Conservation (phyloP, 2,113 vertebrate species). For the Urocitellus parryii region DNA sequence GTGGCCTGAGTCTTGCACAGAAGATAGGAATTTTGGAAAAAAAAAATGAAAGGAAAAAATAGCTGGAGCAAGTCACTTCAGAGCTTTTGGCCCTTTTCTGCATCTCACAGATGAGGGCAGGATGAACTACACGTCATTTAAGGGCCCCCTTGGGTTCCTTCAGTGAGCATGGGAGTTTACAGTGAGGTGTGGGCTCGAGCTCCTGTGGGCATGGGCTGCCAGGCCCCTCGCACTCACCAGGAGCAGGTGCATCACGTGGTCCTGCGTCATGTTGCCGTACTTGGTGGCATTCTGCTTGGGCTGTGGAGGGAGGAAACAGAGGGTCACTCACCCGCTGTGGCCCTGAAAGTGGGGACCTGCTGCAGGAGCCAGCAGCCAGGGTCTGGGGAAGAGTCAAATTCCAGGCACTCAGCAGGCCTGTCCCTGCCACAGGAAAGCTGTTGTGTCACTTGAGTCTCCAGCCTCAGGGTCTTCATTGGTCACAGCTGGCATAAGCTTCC, state of each 20-base stretch:
- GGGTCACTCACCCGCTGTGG: not conserved
- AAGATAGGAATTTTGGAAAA: not conserved
- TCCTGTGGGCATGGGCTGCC: not conserved
- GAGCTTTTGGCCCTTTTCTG: conserved; percentile 14
- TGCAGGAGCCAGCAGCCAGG: not conserved
- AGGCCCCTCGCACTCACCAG: conserved; percentile 85
- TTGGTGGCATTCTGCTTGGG: conserved; percentile 75
- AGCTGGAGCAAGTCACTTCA: not conserved
- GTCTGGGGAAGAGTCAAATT: not conserved
- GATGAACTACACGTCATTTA: too few species aligned
- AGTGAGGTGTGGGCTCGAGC: accelerated
- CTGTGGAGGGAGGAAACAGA: conserved; percentile 38
- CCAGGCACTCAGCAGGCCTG: not conserved
- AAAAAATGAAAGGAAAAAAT: not conserved
- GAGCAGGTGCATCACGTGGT: conserved; percentile 91
- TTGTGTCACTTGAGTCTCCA: not conserved
- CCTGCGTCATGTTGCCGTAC: conserved; percentile 87
- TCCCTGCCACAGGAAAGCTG: not conserved
- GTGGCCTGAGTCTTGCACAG: not conserved
- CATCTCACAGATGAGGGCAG: not conserved
- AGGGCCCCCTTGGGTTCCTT: not conserved
- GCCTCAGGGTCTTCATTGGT: not conserved
- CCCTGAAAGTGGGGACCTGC: not conserved
- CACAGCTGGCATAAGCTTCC: not conserved
- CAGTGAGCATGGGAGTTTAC: accelerated